phyloP scores from a whole-genome alignment of 2,113 vertebrate genomes.

The Alces alces region DNA sequence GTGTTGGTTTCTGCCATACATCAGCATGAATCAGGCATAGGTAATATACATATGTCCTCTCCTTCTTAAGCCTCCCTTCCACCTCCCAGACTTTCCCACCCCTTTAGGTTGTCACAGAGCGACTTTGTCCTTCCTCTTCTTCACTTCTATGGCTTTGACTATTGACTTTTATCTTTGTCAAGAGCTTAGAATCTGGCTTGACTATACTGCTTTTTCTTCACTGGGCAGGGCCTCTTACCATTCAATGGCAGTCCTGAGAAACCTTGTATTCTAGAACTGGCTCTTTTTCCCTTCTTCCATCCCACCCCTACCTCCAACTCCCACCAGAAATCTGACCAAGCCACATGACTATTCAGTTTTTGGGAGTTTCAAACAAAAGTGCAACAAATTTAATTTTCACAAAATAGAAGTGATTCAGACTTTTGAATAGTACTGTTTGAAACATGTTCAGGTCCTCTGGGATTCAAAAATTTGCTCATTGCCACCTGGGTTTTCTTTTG shows the following conservation, averaged over 20 bases:
- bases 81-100: neutral
- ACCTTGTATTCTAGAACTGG: neutral
- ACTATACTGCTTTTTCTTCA: neutral
- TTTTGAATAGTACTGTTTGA: neutral
- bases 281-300: neutral
- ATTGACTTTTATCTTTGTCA: neutral
- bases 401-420: neutral
- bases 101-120: neutral
- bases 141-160: neutral
- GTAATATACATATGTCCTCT: neutral
- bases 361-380: neutral
- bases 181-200: neutral
- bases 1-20: neutral
- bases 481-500: neutral
- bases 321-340: neutral
- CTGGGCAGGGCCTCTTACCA: neutral
- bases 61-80: neutral
- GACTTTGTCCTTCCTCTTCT: neutral
- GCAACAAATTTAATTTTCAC: neutral
- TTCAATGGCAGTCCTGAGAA: neutral
- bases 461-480: neutral
- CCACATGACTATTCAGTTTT: neutral
- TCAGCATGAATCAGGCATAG: neutral
- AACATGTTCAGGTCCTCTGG: neutral
- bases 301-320: rapidly evolving